Evolutionary conservation across 2,113 vertebrate genomes (phyloP), one percentile per base, ranked within the genome.

Genomic region (Siphamia tubifer): DNA sequence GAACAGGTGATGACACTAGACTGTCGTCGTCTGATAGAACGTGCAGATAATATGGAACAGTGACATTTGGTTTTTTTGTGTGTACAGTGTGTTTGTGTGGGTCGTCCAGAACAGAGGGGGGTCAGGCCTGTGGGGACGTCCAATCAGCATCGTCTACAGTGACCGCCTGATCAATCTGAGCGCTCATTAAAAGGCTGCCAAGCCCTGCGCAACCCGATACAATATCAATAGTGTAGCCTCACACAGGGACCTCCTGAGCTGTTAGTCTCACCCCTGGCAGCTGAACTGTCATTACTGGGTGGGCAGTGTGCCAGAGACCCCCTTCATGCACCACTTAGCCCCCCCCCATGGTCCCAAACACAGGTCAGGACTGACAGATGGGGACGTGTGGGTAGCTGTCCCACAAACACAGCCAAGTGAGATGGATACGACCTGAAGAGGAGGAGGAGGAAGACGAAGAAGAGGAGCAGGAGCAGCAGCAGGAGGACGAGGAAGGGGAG

Each of bases 171-270:
- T 94, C 94, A 93, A 95, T 92, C 77, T 74, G 35, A 63, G 69
- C 63, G 81, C 66, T 93, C 90, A 89, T 94, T 92, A 92, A 93
- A 87, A 86, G 85, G 74, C 84, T 90, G 88, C 87, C 80, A 85
- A 81, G 74, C 63, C 55, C 56, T 68, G 74, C 86, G 84, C 28
- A 88, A 91, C 90, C 82, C 61, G 66, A 93, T 87, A 84, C 71
- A 74, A 86, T 87, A 90, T 93, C 93, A 88, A 85, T 93, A 90
- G 39, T 28, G 3, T 57, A 84, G 77, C 85, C 82, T 77, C 88
- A 74, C 82, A 89, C 79, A 79, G 68, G 85, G 90, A 72, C 58
- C 78, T 43, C 51, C 51, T 58, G 25, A 77, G 78, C 84, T 81
- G 84, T 84, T 85, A 79, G 85, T 77, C 60, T 65, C 72, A 80